Conservation (phyloP, 2,888 invertebrate genomes). For the Hyles lineata region DNA sequence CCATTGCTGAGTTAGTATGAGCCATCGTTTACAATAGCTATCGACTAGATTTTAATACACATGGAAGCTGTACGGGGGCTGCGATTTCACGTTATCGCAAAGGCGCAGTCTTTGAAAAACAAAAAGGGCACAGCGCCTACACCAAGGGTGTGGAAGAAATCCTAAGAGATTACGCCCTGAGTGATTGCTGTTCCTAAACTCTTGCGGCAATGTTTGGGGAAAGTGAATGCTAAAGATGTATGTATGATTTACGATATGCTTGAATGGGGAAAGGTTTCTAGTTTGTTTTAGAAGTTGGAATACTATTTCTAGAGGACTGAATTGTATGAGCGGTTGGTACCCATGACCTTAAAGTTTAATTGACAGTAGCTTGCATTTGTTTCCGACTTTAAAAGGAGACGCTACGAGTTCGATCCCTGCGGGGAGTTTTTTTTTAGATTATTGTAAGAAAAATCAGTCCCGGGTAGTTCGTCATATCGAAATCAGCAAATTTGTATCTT, state of each 20-base stretch:
- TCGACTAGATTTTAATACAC: slow-evolving; percentile 29
- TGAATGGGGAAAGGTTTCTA: not conserved
- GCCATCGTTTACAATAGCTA: not conserved
- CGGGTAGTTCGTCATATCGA: no score
- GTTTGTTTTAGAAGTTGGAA: not conserved
- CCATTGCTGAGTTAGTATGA: not conserved
- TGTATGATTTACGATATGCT: slow-evolving; percentile 65
- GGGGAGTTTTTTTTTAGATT: no score
- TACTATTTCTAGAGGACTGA: not conserved
- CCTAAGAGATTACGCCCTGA: slow-evolving; percentile 82
- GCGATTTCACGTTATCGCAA: slow-evolving; percentile 64
- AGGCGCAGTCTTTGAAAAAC: slow-evolving; percentile 72
- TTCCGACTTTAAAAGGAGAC: no score
- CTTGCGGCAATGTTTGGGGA: slow-evolving; percentile 62
- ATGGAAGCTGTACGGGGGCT: slow-evolving; percentile 28
- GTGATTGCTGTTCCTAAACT: slow-evolving; percentile 82
- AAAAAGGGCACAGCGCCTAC: slow-evolving; percentile 65
- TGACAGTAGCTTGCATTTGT: no score
- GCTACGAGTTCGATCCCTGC: no score
- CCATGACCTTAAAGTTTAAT: no score
- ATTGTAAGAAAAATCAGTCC: no score
- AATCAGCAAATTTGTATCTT: no score
- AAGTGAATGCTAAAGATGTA: slow-evolving; percentile 73
- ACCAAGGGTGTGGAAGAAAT: slow-evolving; percentile 70
- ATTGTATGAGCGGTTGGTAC: not conserved